Evolutionary conservation across 2,797 vertebrate genomes (phyloP), one percentile per base, ranked within the genome.

Genomic region (Enteromius afrohamiltoni): DNA sequence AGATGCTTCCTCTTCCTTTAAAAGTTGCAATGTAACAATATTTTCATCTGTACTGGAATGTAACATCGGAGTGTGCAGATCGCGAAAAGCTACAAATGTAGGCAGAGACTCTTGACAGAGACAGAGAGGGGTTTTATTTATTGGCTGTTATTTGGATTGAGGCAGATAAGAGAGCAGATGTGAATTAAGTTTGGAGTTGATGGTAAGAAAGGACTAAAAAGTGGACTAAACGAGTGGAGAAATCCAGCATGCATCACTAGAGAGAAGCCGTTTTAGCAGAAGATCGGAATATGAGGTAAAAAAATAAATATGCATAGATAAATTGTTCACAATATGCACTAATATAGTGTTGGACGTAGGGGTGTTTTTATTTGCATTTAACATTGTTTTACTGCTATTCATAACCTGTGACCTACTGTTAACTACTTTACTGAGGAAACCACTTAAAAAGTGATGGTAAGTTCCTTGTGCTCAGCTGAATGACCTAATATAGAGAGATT

Each of bases 401-500:
- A 40, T 13, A 8, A 76, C 34, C 73, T 58, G 21, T 55, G 51
- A 58, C 34, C 31, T n/a, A 23, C 31, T 21, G 1, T 14, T 76
- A 76, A 40, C 53, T 17, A 40, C 3, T 76, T 40, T 60, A 37
- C 4, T 26, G 53, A 76, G 8, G 2, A 8, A 60, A 58, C 21
- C 34, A 76, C 17, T 40, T 60, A 23, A 60, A 29, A 51, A 70
- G 31, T 58, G 55, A 11, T n/a, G 6, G 7, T n/a, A 51, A 47
- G 19, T n/a, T 69, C 37, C 10, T 49, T 51, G n/a, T 29, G 9
- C 23, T 62, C 51, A 62, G 42, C 21, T 11, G 3, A 40, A 65
- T 65, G 10, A 65, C 58, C 58, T 51, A 60, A 82, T n/a, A 74
- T 34, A 75, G 58, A 40, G 31, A 17, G 6, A 51, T 62, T 82